These are phyloP conservation scores for Diorhabda elongata DNA, from an alignment of 1,140 invertebrate species.

Conservation along the genomic window DNA sequence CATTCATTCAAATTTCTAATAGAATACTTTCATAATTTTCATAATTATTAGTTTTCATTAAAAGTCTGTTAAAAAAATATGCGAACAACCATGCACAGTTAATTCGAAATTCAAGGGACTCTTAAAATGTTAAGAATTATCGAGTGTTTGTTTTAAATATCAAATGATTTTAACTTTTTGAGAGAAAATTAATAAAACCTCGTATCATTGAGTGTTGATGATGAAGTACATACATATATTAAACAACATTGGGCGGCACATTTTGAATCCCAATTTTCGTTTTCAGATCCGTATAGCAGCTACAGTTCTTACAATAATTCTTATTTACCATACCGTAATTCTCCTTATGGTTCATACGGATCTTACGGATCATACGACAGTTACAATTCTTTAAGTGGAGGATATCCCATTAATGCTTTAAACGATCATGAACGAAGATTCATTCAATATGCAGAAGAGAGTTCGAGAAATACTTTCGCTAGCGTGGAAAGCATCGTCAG, in stretches of 20 bases:
- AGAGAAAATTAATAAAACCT: background rate
- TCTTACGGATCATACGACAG: constrained; percentile 40
- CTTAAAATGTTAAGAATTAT: constrained; percentile 5
- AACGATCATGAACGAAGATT: constrained; percentile 67
- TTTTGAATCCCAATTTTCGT: constrained; percentile 3
- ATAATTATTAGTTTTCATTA: too few relatives aligned
- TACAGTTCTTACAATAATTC: constrained; percentile 11
- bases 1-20: too few relatives aligned
- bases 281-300: constrained; percentile 20
- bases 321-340: constrained; percentile 5
- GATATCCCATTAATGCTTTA: constrained; percentile 49
- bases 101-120: background rate
- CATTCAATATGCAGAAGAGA: constrained; percentile 84
- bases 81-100: background rate
- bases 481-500: constrained; percentile 90
- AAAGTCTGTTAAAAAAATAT: too few relatives aligned
- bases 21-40: too few relatives aligned
- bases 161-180: background rate
- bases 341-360: constrained; percentile 20
- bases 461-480: constrained; percentile 85
- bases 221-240: too few relatives aligned
- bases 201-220: too few relatives aligned
- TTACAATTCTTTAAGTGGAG: constrained; percentile 38
- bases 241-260: too few relatives aligned
- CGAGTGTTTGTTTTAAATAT: background rate